Percentiles rank a stretch among this genome's conserved stretches.
Evolutionary conservation across 2,113 vertebrate species (phyloP).

Genomic region (Chaetops frenatus): DNA sequence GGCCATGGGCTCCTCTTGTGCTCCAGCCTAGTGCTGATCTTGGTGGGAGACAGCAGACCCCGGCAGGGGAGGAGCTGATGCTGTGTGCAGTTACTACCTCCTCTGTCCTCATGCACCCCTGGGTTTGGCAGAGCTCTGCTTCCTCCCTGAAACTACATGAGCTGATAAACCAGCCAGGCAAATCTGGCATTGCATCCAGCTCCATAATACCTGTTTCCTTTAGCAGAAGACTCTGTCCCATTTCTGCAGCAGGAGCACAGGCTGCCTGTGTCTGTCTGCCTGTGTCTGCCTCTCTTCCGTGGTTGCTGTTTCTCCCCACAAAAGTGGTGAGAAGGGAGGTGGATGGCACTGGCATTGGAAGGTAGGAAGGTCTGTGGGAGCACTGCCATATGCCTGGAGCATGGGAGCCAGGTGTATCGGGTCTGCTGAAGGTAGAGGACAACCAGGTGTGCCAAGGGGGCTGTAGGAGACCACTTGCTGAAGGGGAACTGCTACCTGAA

Average conservation of each 20-base stretch:
- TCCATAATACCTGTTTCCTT: not conserved
- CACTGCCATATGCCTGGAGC: not conserved
- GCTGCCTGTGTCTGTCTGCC: not conserved
- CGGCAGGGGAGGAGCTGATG: not conserved
- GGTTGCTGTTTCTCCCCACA: not conserved
- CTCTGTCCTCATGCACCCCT: not conserved
- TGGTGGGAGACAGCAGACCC: not conserved
- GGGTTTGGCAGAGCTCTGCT: not conserved
- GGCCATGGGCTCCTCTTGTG: not conserved
- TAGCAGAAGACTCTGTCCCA: not conserved
- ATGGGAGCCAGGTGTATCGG: not conserved
- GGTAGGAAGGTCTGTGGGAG: not conserved
- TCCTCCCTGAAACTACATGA: not conserved
- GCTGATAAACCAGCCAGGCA: not conserved
- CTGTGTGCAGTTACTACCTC: not conserved
- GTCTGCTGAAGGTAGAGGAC: not conserved
- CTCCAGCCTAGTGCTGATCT: not conserved
- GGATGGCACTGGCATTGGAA: not conserved
- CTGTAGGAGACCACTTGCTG: not conserved
- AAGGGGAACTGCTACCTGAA: not conserved
- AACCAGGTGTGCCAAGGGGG: not conserved
- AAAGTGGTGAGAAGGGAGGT: not conserved
- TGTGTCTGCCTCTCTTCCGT: not conserved
- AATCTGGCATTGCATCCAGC: not conserved
- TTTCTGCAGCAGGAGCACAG: not conserved